These are phyloP conservation scores for Troides aeacus DNA, from an alignment of 2,888 invertebrate species.

Conservation along the genomic window DNA sequence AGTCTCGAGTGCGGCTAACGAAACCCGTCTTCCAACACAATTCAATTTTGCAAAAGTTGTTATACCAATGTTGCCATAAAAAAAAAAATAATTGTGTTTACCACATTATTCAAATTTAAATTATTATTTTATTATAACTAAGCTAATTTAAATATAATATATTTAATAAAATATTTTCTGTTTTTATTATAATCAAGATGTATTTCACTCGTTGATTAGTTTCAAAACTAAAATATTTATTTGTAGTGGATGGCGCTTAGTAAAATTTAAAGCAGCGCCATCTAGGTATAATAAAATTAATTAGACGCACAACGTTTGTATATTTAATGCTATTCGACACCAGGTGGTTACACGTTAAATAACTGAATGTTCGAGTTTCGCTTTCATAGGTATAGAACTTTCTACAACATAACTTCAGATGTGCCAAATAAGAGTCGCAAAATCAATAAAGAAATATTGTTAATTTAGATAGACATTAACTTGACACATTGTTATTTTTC, in stretches of 20 bases:
- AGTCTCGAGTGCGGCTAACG: slow-evolving; percentile 20
- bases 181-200: too few species aligned
- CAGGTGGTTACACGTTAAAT: slow-evolving; percentile 39
- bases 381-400: slow-evolving; percentile 28
- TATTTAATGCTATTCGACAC: slow-evolving; percentile 41
- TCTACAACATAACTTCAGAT: slow-evolving; percentile 35
- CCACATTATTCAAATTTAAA: too few species aligned
- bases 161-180: not conserved
- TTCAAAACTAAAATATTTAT: not conserved
- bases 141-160: not conserved
- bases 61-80: slow-evolving; percentile 23
- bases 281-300: slow-evolving; percentile 4
- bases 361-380: slow-evolving; percentile 9
- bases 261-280: slow-evolving; percentile 1
- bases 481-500: too few species aligned
- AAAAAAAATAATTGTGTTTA: not conserved
- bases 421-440: slow-evolving; percentile 18
- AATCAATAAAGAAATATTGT: not conserved
- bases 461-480: too few species aligned
- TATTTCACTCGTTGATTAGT: too few species aligned
- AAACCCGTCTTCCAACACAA: slow-evolving; percentile 9
- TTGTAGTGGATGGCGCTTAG: slow-evolving; percentile 1
- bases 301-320: not conserved
- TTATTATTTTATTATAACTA: not conserved
- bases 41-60: slow-evolving; percentile 12